Evolutionary conservation across 2,797 vertebrate species (phyloP), one percentile per base, ranked within the genome.

Genomic region (Chromobotia macracanthus): DNA sequence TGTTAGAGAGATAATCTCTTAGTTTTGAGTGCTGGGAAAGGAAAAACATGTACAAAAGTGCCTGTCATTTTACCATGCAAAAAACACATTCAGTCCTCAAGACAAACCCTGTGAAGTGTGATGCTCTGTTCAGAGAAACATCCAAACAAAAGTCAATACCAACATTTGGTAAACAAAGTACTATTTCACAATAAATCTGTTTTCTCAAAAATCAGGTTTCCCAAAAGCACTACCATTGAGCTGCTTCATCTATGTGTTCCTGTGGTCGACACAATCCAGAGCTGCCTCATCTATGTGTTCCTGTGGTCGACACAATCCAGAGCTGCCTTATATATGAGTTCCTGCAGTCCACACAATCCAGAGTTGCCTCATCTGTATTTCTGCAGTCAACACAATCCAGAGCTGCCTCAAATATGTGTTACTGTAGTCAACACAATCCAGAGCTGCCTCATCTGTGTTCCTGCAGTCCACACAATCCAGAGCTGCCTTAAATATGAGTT

Each of bases 71-170:
- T 21, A 12, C 48, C 16, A 44, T 72, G 41, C 25, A 10, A 56
- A 25, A 28, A 72, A 28, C 16, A 13, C 48, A 55, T 35, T 55
- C 60, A 72, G 68, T 50, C 48, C 77, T 72, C 31, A 12, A 51
- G 55, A 75, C 23, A 44, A 60, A 68, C 11, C 38, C 16, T 70
- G 56, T 64, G 56, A 41, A 51, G 46, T 81, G 72, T 77, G 51
- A 81, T 51, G 46, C 25, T 67, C n/a, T 46, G 3, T 19, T 76
- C 50, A 31, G 18, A 81, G 35, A 56, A 67, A 64, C 72, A 18
- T 15, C n/a, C 23, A 64, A 10, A 38, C 9, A 11, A 38, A 65
- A 53, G 15, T n/a, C 44, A 61, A 31, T 15, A 23, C 51, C 21
- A 61, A 48, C 23, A 66, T 55, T 44, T 66, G 15, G 41, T 28